Percentiles rank a stretch among this genome's conserved stretches.
Evolutionary conservation across 2,797 vertebrate genomes (phyloP).

Genomic region (Trachops cirrhosus): DNA sequence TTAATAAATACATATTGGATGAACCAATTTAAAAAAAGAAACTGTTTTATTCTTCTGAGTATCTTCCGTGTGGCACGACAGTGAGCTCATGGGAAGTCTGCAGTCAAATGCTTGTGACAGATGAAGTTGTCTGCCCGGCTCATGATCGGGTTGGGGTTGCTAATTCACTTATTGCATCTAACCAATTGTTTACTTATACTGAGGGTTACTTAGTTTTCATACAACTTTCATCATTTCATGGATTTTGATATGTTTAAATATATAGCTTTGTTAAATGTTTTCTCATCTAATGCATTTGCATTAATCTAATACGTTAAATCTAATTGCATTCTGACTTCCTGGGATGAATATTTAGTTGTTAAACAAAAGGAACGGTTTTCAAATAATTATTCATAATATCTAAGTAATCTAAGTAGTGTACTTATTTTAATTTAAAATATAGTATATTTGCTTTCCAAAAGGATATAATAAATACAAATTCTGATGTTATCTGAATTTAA

Average conservation of each 20-base stretch:
- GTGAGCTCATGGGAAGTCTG: not conserved
- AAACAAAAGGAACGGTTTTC: constrained; percentile 56
- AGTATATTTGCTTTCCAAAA: constrained; percentile 31
- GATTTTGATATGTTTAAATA: constrained; percentile 58
- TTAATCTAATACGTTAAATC: constrained; percentile 62
- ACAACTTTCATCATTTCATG: constrained; percentile 47
- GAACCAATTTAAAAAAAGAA: not conserved
- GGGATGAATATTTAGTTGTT: constrained; percentile 38
- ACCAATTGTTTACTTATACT: constrained; percentile 42
- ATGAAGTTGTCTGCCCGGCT: not conserved
- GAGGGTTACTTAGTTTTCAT: constrained; percentile 52
- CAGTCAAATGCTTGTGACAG: constrained; percentile 41
- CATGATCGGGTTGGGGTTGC: not conserved
- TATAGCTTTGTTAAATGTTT: constrained; percentile 49
- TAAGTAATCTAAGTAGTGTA: constrained; percentile 6
- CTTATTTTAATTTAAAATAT: constrained; percentile 51
- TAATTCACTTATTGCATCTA: constrained; percentile 42
- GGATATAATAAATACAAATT: constrained; percentile 32
- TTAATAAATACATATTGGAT: not conserved
- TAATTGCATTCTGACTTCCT: constrained; percentile 56
- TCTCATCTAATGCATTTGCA: constrained; percentile 47
- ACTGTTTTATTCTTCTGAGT: not conserved
- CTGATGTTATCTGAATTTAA: constrained; percentile 42
- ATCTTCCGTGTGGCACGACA: not conserved
- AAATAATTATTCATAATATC: constrained; percentile 51